Base-by-base conservation (phyloP, 2,113 vertebrate genomes). In the Equus przewalskii region DNA sequence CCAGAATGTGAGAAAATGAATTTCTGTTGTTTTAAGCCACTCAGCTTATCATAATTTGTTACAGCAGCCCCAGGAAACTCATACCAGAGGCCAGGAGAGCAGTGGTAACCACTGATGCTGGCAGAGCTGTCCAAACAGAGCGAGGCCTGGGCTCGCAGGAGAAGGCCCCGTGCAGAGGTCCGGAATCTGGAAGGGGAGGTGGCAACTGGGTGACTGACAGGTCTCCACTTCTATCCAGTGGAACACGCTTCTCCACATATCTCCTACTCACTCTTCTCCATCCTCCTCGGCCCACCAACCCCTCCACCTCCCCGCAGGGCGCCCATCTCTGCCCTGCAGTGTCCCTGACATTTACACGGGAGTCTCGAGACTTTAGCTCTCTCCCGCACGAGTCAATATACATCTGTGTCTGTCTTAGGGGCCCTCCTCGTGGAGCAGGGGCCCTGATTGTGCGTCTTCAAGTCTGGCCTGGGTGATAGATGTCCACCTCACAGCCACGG, bases 141-240 rank as follows among this genome's bases (percentile, higher is more conserved):
- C 18, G 26, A 15, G 28, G 11, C 46, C 51, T 6, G 0, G 18
- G 24, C 9, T 11, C 28, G 3, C 30, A 12, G 46, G 15, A 16
- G 65, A 5, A 56, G 56, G 36, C 10, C 46, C 26, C 18, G 3
- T 1, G 0, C 1, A n/a, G 44, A 4, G 36, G 36, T 16, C 60
- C 18, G 30, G 4, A 3, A 1, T 49, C 80, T 3, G 28, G 33
- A 58, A 44, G 21, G 41, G 11, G 69, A 51, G n/a, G 69, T 4
- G 7, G 36, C 56, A 1, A 1, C 22, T 0, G 15, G 33, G 15
- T 1, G 3, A 11, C 7, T 9, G n/a, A 26, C 13, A 6, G 9
- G 5, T 30, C 21, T n/a, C 60, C 51, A 6, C 44, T 70, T 82
- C 76, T 19, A 22, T 54, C 51, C 67, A 82, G 5, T 1, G 3